Evolutionary conservation across 2,888 invertebrate genomes (phyloP), one percentile per base, ranked within the genome.

Genomic region (Leptopilina syphax): DNA sequence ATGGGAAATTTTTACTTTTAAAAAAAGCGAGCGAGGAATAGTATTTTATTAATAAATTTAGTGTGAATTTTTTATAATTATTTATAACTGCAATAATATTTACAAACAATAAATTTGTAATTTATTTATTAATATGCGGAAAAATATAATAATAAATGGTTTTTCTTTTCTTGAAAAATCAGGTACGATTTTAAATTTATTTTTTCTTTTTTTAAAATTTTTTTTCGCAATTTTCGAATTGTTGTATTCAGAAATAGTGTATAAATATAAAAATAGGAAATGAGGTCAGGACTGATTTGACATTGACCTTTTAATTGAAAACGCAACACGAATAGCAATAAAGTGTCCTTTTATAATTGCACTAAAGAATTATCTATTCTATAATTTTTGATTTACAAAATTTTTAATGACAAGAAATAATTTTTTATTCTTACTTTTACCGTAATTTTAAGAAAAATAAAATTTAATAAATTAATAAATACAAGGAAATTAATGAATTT

Each of bases 281-380:
- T 68, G 68, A 44, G 68, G 47, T 50, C 68, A 68, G 50, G 50
- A 50, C 50, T 68, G 24, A 47, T 68, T 18, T 24, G 47, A 68
- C 68, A 68, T 27, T 68, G 50, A 68, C 68, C 68, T 68, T 47
- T 50, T 9, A 50, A 50, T 47, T 50, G 44, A 68, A 47, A 47
- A 47, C 24, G 50, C 24, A 50, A 8, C n/a, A 67, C 44, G 44
- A 67, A 66, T 34, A 67, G 65, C 24, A 27, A 34, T 65, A 65
- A 27, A 65, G 65, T 67, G 44, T 44, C n/a, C 5, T 44, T 34
- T 34, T 44, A 24, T 12, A n/a, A 41, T 34, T 41, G 5, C 24
- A 24, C 24, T 18, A 63, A 63, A 24, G 18, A 8, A 63, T 24
- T 63, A 63, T 63, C 9, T 24, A 24, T 7, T 1, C 18, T 63